Base-by-base conservation (phyloP, 2,113 vertebrate genomes). In the Dendropsophus ebraccatus region DNA sequence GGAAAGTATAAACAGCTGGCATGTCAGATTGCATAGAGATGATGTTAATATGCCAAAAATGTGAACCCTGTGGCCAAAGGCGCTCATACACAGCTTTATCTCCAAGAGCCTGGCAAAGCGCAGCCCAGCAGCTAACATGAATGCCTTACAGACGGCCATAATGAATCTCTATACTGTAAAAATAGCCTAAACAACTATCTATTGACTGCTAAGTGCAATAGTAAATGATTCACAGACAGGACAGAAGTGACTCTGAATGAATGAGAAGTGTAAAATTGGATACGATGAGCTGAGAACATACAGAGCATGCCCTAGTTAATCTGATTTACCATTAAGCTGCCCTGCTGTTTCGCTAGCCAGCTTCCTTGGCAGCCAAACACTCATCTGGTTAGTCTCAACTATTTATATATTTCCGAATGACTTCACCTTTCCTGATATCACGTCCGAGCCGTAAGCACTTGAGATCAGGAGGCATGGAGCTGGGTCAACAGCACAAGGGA, bases 401-500 rank as follows among this genome's bases (percentile, higher is more conserved):
- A 84, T 84, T 84, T 84, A 84, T 84, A 83, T 35, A 60, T 37
- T 79, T 79, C 54, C 49, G 32, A 50, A 85, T 85, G 74, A 85
- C 84, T 78, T 79, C 84, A 85, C 47, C 47, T 78, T 79, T 67
- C 62, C 50, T 7, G 32, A 79, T 86, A 86, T 81, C 84, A 86
- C 54, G 45, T 11, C 60, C 41, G 56, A 80, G 62, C n/a, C 0
- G n/a, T 73, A 73, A 86, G 62, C 76, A 86, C 76, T 79, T 81
- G 52, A 86, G 67, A 73, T 37, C 65, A 80, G 85, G 47, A 87
- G 85, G 84, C 52, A 58, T 41, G 50, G 67, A 81, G 60, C 25
- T 58, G 75, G 84, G 78, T 87, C 77, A 81, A 73, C 37, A 74
- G 77, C 60, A 74, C 77, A 87, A 87, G 67, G 85, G 37, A 87